Conservation (phyloP, 2,113 vertebrate species). For the Vidua chalybeata region DNA sequence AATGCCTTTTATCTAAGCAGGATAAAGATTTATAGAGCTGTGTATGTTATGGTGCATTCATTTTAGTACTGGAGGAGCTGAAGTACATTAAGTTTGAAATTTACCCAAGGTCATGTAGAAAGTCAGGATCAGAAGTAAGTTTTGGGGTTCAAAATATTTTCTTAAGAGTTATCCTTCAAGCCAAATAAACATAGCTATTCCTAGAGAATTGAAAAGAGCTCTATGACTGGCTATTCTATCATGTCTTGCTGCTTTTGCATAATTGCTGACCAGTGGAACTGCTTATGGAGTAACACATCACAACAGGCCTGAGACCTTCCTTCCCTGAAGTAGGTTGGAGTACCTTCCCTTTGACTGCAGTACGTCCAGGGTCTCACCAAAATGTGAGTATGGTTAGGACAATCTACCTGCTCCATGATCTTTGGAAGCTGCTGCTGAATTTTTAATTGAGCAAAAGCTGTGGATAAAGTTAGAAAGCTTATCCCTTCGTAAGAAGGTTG, state of each 20-base stretch:
- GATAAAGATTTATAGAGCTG: background rate
- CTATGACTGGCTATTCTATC: background rate
- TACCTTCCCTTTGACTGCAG: background rate
- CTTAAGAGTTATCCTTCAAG: background rate
- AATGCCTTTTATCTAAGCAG: background rate
- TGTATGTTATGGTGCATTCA: background rate
- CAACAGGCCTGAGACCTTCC: background rate
- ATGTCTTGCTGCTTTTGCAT: background rate
- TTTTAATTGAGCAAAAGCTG: background rate
- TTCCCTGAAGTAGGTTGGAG: background rate
- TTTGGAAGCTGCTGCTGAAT: background rate
- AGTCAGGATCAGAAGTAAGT: background rate
- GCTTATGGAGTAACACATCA: background rate
- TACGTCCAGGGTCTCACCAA: background rate
- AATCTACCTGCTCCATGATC: background rate
- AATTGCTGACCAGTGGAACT: background rate
- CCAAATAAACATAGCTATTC: background rate
- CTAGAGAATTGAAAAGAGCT: background rate
- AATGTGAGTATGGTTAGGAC: background rate
- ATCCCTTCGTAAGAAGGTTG: background rate
- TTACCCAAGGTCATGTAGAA: background rate
- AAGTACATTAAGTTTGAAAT: background rate
- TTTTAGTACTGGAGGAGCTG: background rate
- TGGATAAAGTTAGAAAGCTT: background rate
- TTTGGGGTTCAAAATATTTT: background rate